Percentiles rank a stretch among this genome's conserved stretches.
phyloP scores from a whole-genome alignment of 2,888 invertebrate species.

The Coremacera marginata region DNA sequence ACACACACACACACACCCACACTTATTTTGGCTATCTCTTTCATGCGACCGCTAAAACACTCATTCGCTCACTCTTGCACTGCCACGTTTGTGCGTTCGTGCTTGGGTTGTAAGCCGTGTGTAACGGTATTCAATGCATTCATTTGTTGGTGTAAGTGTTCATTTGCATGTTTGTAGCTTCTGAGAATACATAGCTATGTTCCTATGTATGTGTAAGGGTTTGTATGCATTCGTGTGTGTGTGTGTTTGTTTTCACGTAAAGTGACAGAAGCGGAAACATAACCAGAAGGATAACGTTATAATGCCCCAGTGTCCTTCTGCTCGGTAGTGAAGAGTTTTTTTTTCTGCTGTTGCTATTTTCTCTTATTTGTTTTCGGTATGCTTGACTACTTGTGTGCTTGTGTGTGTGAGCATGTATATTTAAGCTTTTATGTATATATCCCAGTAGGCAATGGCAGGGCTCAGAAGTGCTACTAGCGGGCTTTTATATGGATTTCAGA shows the following conservation, averaged over 20 bases:
- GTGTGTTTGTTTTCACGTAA: constrained; percentile 53
- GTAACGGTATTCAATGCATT: constrained; percentile 20
- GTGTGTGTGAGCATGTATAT: constrained; percentile 19
- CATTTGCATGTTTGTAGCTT: neutral
- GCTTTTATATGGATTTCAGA: no score
- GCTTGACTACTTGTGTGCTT: constrained; percentile 5
- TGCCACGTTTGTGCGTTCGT: neutral
- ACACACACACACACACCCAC: neutral
- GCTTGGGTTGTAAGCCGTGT: constrained; percentile 3
- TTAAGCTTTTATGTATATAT: neutral
- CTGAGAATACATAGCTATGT: neutral
- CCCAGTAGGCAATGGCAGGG: no score
- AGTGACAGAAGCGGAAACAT: constrained; percentile 67
- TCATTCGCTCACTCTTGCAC: neutral
- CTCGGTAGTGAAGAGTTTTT: constrained; percentile 39
- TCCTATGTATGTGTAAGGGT: constrained; percentile 30
- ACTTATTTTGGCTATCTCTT: neutral
- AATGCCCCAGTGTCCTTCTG: constrained; percentile 64
- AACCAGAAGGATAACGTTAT: constrained; percentile 69
- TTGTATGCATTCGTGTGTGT: constrained; percentile 31
- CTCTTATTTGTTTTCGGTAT: constrained; percentile 30
- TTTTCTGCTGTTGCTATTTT: constrained; percentile 7
- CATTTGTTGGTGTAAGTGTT: neutral
- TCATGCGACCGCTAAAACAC: neutral
- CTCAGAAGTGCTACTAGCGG: no score